phyloP scores from a whole-genome alignment of 2,888 invertebrate genomes.

The Luperina testacea region DNA sequence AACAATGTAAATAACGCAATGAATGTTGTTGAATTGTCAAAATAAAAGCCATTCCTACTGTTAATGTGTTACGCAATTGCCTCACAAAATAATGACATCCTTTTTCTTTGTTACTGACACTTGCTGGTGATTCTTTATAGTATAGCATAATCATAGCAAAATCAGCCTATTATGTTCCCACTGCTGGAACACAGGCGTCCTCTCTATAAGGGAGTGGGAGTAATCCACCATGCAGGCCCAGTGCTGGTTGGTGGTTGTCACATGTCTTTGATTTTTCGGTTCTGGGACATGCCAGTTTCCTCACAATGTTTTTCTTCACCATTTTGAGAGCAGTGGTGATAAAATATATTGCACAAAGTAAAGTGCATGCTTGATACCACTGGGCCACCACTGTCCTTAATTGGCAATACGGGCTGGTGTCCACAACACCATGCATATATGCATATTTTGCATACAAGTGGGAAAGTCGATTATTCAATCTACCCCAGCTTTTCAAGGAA shows the following conservation, averaged over 20 bases:
- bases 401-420: neutral
- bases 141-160: neutral
- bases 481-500: neutral
- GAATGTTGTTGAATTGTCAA: neutral
- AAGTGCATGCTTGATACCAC: no score
- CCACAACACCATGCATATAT: neutral
- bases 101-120: neutral
- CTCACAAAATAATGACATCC: neutral
- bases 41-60: neutral
- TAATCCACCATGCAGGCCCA: no score
- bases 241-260: no score
- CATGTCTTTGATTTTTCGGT: no score
- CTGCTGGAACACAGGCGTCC: neutral
- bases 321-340: neutral
- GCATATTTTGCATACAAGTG: neutral
- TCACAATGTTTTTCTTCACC: neutral
- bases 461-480: neutral
- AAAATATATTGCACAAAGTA: no score
- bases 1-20: neutral
- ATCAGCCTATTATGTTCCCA: neutral
- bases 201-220: neutral
- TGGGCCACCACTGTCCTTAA: no score
- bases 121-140: neutral
- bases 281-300: neutral
- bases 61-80: no score